These are phyloP conservation scores for Torymus tubicola DNA, from an alignment of 2,888 invertebrate species.

Conservation along the genomic window DNA sequence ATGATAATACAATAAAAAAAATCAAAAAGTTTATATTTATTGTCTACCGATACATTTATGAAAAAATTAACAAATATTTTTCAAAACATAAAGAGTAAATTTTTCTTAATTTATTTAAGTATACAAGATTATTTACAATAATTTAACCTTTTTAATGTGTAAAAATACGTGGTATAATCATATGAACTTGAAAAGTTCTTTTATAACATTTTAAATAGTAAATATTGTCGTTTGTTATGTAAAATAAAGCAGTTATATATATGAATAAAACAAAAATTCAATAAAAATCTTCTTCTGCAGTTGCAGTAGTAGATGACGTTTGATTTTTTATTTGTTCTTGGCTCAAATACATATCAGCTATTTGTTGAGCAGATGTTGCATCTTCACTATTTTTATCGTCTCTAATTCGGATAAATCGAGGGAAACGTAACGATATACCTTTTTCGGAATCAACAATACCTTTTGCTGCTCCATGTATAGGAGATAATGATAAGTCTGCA, in stretches of 20 bases:
- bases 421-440: conserved; percentile 97
- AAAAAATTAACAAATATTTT: no score
- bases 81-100: no score
- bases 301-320: conserved; percentile 67
- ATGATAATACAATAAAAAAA: no score
- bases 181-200: conserved; percentile 3
- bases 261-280: conserved; percentile 67
- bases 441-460: conserved; percentile 92
- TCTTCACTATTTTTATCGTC: conserved; percentile 96
- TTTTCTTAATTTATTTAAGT: not conserved
- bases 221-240: not conserved
- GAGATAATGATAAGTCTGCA: conserved; percentile 97
- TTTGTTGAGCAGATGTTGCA: conserved; percentile 92
- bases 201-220: not conserved
- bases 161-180: not conserved
- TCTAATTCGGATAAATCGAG: conserved; percentile 92
- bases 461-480: conserved; percentile 92
- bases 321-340: conserved; percentile 94
- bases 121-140: conserved; percentile 41
- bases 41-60: no score
- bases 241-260: not conserved
- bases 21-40: no score
- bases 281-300: conserved; percentile 81
- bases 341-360: conserved; percentile 92
- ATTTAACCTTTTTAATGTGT: conserved; percentile 5